These are phyloP conservation scores for Steinernema feltiae DNA, from an alignment of 1,140 invertebrate genomes.

Conservation along the genomic window DNA sequence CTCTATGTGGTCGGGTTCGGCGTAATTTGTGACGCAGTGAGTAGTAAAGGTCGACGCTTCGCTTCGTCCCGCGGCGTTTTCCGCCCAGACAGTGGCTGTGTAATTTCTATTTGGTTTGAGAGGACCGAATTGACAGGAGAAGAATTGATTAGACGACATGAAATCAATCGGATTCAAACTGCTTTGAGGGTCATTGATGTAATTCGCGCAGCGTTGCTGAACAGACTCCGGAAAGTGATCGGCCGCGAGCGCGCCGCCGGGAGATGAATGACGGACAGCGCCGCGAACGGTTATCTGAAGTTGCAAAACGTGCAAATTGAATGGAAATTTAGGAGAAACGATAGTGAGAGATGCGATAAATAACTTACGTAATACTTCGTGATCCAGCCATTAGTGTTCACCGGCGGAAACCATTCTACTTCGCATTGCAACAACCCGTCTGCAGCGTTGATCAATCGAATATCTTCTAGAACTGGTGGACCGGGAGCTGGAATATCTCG, in stretches of 20 bases:
- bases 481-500: constrained; percentile 39
- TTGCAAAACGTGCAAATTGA: background rate
- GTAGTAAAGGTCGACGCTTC: constrained; percentile 34
- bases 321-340: too few species aligned
- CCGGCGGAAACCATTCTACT: constrained; percentile 33
- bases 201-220: constrained; percentile 38
- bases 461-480: constrained; percentile 25
- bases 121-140: constrained; percentile 56
- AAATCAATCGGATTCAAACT: constrained; percentile 15
- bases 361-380: constrained; percentile 38
- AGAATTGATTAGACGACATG: constrained; percentile 38
- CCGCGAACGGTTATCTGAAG: constrained; percentile 27
- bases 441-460: constrained; percentile 30
- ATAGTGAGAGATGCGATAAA: too few species aligned
- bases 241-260: constrained; percentile 26
- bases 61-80: constrained; percentile 52
- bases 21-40: constrained; percentile 54
- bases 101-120: constrained; percentile 58
- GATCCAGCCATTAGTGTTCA: constrained; percentile 36
- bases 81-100: constrained; percentile 54
- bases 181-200: background rate
- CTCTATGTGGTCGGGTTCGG: constrained; percentile 50
- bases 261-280: constrained; percentile 21
- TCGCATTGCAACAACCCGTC: constrained; percentile 27
- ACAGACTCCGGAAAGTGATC: constrained; percentile 30